Conservation (phyloP, 1,140 invertebrate genomes). For the Homalodisca vitripennis region DNA sequence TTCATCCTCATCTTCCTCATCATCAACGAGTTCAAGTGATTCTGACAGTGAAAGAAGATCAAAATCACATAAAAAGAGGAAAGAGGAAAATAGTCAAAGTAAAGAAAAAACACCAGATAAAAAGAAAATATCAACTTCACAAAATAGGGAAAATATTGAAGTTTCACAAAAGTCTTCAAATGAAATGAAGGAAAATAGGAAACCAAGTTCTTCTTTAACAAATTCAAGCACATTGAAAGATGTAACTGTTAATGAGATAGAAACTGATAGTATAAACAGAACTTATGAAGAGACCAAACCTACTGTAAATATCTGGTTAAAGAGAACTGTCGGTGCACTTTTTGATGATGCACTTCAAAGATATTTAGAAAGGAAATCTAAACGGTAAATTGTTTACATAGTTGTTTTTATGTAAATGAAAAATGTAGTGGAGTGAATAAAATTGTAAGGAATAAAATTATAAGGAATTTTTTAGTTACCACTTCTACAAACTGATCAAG, state of each 20-base stretch:
- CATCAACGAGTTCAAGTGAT: slow-evolving; percentile 29
- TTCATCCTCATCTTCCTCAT: slow-evolving; percentile 57
- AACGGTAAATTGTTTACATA: no score
- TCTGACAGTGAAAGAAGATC: slow-evolving; percentile 39
- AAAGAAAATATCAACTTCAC: slow-evolving; percentile 33
- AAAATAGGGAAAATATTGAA: slow-evolving; percentile 40
- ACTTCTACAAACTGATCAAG: no score
- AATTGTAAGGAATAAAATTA: no score
- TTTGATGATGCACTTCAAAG: slow-evolving; percentile 76
- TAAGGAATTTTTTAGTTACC: no score
- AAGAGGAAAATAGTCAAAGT: slow-evolving; percentile 37
- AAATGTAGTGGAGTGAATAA: no score
- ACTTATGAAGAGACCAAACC: slow-evolving; percentile 29
- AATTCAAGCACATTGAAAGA: no score
- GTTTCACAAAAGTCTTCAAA: slow-evolving; percentile 36
- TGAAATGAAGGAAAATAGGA: slow-evolving; percentile 22
- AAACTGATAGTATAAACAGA: slow-evolving; percentile 10
- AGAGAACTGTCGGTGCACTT: slow-evolving; percentile 77
- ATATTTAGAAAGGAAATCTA: slow-evolving; percentile 72
- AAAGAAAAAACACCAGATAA: slow-evolving; percentile 32
- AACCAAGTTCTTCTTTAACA: no score
- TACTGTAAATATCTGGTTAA: slow-evolving; percentile 68
- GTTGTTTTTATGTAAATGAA: no score
- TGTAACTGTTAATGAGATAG: slow-evolving; percentile 10
- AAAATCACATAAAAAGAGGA: slow-evolving; percentile 41